These are phyloP conservation scores for Maniola jurtina DNA, from an alignment of 1,140 invertebrate genomes.

Conservation along the genomic window DNA sequence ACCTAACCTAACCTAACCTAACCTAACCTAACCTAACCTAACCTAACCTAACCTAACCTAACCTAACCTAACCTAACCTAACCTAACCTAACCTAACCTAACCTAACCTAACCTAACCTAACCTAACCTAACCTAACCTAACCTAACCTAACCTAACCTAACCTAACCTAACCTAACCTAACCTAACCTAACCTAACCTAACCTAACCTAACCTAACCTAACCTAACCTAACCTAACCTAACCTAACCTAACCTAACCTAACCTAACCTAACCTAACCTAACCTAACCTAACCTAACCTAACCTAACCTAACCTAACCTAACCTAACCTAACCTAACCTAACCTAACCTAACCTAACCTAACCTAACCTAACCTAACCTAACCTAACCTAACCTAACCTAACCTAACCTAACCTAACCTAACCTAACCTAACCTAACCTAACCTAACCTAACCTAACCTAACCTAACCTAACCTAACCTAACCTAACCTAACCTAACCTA, in stretches of 20 bases:
- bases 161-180: constrained; percentile 29
- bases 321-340: constrained; percentile 19
- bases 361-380: constrained; percentile 19
- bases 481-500: constrained; percentile 13
- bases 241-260: constrained; percentile 25
- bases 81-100: constrained; percentile 28
- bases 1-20: constrained; percentile 29
- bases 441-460: constrained; percentile 19
- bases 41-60: constrained; percentile 29
- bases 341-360: constrained; percentile 19
- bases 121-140: constrained; percentile 22
- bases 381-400: constrained; percentile 19
- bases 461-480: constrained; percentile 17
- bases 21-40: constrained; percentile 29
- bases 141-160: constrained; percentile 28
- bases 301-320: constrained; percentile 24
- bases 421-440: constrained; percentile 19
- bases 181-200: constrained; percentile 29
- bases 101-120: constrained; percentile 26
- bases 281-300: constrained; percentile 30
- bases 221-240: constrained; percentile 23
- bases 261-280: constrained; percentile 31
- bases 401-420: constrained; percentile 19
- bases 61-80: constrained; percentile 29
- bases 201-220: constrained; percentile 24